Evolutionary conservation across 1,140 invertebrate species (phyloP).

Genomic region (Diabrotica undecimpunctata): DNA sequence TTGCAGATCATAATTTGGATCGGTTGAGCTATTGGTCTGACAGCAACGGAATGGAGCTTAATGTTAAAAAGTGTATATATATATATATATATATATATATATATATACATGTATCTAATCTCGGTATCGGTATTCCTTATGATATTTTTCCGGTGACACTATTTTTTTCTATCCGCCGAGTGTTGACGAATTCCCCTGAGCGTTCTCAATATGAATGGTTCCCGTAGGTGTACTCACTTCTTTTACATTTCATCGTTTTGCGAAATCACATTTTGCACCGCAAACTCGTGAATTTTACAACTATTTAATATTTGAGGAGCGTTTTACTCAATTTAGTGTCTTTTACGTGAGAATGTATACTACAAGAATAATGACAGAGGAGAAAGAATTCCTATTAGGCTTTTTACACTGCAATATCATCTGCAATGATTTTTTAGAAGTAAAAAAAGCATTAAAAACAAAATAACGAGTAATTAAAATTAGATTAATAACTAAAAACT

Average conservation of each 20-base stretch:
- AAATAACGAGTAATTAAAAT: too few relatives aligned
- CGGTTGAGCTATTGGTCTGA: too few relatives aligned
- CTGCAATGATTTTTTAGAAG: too few relatives aligned
- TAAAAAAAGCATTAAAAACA: too few relatives aligned
- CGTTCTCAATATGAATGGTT: constrained; percentile 17
- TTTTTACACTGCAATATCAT: not conserved
- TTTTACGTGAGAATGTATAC: constrained; percentile 21
- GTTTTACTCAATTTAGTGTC: constrained; percentile 22
- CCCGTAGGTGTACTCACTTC: constrained; percentile 25
- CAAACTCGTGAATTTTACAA: constrained; percentile 32
- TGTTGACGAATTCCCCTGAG: constrained; percentile 14
- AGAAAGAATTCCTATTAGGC: not conserved
- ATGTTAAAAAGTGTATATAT: too few relatives aligned
- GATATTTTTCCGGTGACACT: not conserved
- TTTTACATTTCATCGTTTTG: constrained; percentile 25
- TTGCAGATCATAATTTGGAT: too few relatives aligned
- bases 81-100: too few relatives aligned
- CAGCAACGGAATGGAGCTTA: too few relatives aligned
- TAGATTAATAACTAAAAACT: too few relatives aligned
- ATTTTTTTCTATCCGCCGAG: constrained; percentile 12
- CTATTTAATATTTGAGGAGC: constrained; percentile 29
- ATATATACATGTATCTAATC: too few relatives aligned
- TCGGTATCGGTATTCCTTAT: too few relatives aligned
- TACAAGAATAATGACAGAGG: constrained; percentile 6
- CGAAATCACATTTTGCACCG: constrained; percentile 30